phyloP scores from a whole-genome alignment of 1,140 invertebrate species.

The Brachystomella parvula region DNA sequence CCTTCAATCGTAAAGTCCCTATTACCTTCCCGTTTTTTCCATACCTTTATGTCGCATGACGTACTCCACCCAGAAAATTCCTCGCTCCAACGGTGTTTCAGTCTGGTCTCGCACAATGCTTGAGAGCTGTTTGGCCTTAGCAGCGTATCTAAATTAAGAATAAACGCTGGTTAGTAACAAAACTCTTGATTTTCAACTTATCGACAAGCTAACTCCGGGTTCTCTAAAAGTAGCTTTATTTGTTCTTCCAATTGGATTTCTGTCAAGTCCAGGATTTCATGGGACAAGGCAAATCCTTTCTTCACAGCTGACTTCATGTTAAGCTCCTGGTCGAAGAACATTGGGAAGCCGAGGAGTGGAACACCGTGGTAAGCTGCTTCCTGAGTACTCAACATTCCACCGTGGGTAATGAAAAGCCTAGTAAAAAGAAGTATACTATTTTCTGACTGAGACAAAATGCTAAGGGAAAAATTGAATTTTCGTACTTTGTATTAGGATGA shows the following conservation, averaged over 20 bases:
- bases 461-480: background rate
- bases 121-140: slow-evolving; percentile 9
- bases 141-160: background rate
- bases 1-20: no score
- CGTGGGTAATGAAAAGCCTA: slow-evolving; percentile 58
- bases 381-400: slow-evolving; percentile 53
- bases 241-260: slow-evolving; percentile 38
- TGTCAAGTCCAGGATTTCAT: slow-evolving; percentile 37
- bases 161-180: background rate
- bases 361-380: slow-evolving; percentile 52
- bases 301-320: slow-evolving; percentile 40
- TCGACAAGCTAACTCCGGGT: background rate
- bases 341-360: slow-evolving; percentile 50
- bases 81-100: background rate
- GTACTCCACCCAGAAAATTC: slow-evolving; percentile 48
- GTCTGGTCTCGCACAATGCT: slow-evolving; percentile 2
- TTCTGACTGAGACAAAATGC: background rate
- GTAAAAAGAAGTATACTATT: slow-evolving; percentile 45
- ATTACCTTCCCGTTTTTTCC: no score
- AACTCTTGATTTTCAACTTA: background rate
- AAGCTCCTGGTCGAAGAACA: slow-evolving; percentile 46
- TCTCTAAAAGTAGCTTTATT: background rate
- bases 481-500: background rate
- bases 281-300: slow-evolving; percentile 28
- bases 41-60: slow-evolving; percentile 54